A percentile compares a stretch with the other conserved stretches of the same genome.
Evolutionary conservation across 1,140 invertebrate genomes (phyloP).

Genomic region (Zaprionus gabonicus): DNA sequence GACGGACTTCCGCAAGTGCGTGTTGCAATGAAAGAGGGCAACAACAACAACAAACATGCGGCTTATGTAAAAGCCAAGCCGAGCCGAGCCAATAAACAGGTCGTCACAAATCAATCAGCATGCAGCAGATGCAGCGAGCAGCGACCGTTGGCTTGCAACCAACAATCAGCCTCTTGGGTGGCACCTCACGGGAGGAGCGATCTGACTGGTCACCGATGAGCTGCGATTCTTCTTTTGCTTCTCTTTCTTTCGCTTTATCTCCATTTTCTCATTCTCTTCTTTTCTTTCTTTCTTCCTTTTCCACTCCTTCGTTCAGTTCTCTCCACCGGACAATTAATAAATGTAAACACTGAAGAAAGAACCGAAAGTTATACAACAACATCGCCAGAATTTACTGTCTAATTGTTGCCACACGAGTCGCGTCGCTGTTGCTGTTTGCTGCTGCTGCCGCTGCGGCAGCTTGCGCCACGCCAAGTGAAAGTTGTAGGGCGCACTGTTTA

Average conservation of each 20-base stretch:
- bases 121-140: slow-evolving; percentile 55
- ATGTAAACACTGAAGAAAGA: slow-evolving; percentile 34
- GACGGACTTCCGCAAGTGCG: slow-evolving; percentile 71
- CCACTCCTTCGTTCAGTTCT: no score
- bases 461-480: slow-evolving; percentile 66
- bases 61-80: slow-evolving; percentile 65
- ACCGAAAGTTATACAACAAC: slow-evolving; percentile 33
- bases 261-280: neutral
- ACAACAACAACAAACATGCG: slow-evolving; percentile 27
- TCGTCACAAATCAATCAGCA: slow-evolving; percentile 72
- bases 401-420: slow-evolving; percentile 22
- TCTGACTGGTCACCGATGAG: neutral
- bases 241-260: neutral
- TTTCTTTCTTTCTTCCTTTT: neutral
- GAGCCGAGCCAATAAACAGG: slow-evolving; percentile 56
- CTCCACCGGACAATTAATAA: neutral
- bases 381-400: slow-evolving; percentile 19
- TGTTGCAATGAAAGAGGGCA: slow-evolving; percentile 60
- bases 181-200: neutral
- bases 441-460: slow-evolving; percentile 5
- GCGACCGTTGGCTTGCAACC: slow-evolving; percentile 1
- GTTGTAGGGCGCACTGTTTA: slow-evolving; percentile 67
- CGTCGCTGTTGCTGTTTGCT: neutral
- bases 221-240: neutral
- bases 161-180: slow-evolving; percentile 44